Percentiles rank a stretch among this genome's conserved stretches.
phyloP scores from a whole-genome alignment of 2,888 invertebrate genomes.

The Cephalotes varians region DNA sequence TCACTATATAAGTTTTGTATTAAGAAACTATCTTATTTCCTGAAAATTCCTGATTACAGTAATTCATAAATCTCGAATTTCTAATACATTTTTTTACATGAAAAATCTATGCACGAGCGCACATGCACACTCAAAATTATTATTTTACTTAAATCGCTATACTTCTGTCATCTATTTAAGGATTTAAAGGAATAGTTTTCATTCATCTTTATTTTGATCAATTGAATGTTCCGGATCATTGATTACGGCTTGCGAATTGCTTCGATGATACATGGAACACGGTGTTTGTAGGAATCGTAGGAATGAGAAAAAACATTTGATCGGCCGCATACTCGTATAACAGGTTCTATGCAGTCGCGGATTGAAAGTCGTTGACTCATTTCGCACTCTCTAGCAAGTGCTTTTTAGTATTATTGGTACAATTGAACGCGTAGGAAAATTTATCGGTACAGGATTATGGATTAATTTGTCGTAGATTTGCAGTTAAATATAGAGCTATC shows the following conservation, averaged over 20 bases:
- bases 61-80: neutral
- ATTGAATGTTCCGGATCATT: constrained; percentile 49
- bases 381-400: constrained; percentile 72
- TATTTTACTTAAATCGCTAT: neutral
- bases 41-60: neutral
- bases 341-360: constrained; percentile 76
- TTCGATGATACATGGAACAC: constrained; percentile 65
- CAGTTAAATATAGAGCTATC: constrained; percentile 71
- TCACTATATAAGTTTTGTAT: neutral
- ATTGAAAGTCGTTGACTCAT: constrained; percentile 82
- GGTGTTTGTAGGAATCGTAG: constrained; percentile 71
- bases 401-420: constrained; percentile 55
- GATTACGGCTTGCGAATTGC: constrained; percentile 60
- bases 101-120: neutral
- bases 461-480: constrained; percentile 70
- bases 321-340: constrained; percentile 69
- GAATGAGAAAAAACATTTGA: constrained; percentile 74
- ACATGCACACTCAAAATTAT: neutral
- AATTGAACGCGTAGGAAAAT: constrained; percentile 60
- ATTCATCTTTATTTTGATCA: constrained; percentile 24
- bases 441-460: constrained; percentile 71
- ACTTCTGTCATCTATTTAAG: neutral
- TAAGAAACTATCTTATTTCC: neutral
- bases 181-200: neutral
- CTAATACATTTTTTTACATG: neutral